Conservation (phyloP, 2,888 invertebrate genomes). For the Dermolepida albohirtum region DNA sequence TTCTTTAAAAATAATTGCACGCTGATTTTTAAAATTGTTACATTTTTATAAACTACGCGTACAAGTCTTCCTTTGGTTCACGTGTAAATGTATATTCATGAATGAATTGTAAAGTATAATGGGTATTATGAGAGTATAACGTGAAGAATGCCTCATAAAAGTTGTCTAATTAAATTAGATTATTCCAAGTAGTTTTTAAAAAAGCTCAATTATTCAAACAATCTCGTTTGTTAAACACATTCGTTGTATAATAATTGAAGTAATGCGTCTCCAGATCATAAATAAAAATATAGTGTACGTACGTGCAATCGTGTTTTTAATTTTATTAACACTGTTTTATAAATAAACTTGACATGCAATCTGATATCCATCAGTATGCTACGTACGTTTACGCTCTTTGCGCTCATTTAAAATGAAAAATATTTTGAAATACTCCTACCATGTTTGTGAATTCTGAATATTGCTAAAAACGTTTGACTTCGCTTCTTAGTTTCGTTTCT, state of each 20-base stretch:
- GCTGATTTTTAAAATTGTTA: too few species aligned
- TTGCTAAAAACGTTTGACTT: too few species aligned
- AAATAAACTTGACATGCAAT: slow-evolving; percentile 25
- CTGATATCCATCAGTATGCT: slow-evolving; percentile 21
- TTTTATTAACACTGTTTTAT: slow-evolving; percentile 35
- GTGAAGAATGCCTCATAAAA: slow-evolving; percentile 14
- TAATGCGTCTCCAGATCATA: slow-evolving; percentile 29
- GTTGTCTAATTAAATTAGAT: slow-evolving; percentile 24
- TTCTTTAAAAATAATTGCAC: too few species aligned
- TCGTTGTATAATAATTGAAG: slow-evolving; percentile 35
- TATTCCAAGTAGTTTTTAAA: slow-evolving; percentile 18
- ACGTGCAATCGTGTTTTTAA: slow-evolving; percentile 40
- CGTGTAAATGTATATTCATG: background rate
- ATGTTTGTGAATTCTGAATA: too few species aligned
- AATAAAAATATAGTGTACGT: slow-evolving; percentile 18
- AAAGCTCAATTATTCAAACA: slow-evolving; percentile 28
- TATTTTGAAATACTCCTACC: slow-evolving; percentile 3
- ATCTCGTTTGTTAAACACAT: slow-evolving; percentile 23
- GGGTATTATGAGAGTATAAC: slow-evolving; percentile 28
- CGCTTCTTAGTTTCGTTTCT: too few species aligned
- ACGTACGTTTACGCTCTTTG: slow-evolving; percentile 2
- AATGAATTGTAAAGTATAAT: slow-evolving; percentile 9
- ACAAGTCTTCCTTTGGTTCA: too few species aligned
- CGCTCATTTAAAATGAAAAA: slow-evolving; percentile 2
- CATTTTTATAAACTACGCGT: too few species aligned